Evolutionary conservation across 2,888 invertebrate species (phyloP), one percentile per base, ranked within the genome.

Genomic region (Diabrotica balteata): DNA sequence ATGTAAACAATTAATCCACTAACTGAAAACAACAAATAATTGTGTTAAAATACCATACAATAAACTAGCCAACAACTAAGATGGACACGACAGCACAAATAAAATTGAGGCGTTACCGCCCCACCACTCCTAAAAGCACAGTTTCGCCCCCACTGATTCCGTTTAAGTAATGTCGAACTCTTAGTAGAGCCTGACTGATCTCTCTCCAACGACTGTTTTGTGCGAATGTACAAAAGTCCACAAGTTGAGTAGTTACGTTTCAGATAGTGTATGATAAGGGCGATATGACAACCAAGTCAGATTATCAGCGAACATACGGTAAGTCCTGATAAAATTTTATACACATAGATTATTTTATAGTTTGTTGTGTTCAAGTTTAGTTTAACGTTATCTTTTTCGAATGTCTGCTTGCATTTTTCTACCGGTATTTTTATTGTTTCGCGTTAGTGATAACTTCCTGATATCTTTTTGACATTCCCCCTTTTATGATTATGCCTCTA

Each of bases 221-320:
- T 55, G 66, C 58, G 63, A 64, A 47, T 61, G 9, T 55, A 58
- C 60, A 59, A 59, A 67, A 68, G 66, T 63, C 57, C 57, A 51
- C 63, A 50, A 68, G 65, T 66, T 57, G 58, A 51, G 61, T 64
- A 47, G 69, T 68, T 72, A 70, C 72, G 72, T 70, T 70, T 65
- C 68, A 69, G 80, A 81, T 80, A 80, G 80, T 76, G 77, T 77
- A 79, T 80, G 81, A 82, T 81, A 82, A 80, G 78, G 76, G 72
- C 78, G 79, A 80, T 80, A 82, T 83, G 83, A 81, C 81, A 77
- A 81, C 81, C 76, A 82, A 83, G 80, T 78, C 81, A 75, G 82
- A 81, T 81, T 83, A 83, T 81, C 83, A 83, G 75, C 81, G 81
- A 77, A 73, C 80, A 74, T 83, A 82, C 81, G 82, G 83, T 83